phyloP scores from a whole-genome alignment of 2,113 vertebrate species.

The Muntiacus reevesi region DNA sequence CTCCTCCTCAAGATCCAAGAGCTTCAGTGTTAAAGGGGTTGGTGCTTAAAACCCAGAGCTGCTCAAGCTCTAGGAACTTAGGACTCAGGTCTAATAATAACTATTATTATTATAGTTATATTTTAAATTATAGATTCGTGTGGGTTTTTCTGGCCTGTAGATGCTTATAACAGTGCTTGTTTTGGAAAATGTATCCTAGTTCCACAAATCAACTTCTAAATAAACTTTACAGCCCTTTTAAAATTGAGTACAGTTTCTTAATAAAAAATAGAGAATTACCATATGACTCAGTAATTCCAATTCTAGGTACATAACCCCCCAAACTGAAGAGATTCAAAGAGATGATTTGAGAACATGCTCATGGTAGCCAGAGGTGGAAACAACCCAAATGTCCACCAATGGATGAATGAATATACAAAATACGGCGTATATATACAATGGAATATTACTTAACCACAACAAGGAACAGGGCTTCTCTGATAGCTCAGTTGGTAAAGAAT shows the following conservation, averaged over 20 bases:
- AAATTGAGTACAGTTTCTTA: not conserved
- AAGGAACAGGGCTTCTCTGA: not conserved
- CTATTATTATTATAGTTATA: not conserved
- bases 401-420: not conserved
- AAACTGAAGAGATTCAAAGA: conserved; percentile 35
- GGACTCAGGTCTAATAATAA: not conserved
- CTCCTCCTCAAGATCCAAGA: not conserved
- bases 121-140: not conserved
- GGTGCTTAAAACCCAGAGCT: not conserved
- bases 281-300: conserved; percentile 17
- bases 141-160: not conserved
- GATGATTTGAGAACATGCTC: not conserved
- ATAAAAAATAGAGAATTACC: not conserved
- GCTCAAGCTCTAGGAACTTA: not conserved
- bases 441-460: not conserved
- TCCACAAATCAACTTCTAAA: conserved; percentile 10
- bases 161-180: not conserved
- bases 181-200: conserved; percentile 22
- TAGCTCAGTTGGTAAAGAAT: not conserved
- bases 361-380: not conserved
- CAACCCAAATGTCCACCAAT: not conserved
- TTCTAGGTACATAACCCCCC: not conserved
- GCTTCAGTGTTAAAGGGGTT: not conserved
- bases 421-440: not conserved
- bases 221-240: conserved; percentile 1